Base-by-base conservation (phyloP, 2,113 vertebrate species). In the Microtus oregoni region DNA sequence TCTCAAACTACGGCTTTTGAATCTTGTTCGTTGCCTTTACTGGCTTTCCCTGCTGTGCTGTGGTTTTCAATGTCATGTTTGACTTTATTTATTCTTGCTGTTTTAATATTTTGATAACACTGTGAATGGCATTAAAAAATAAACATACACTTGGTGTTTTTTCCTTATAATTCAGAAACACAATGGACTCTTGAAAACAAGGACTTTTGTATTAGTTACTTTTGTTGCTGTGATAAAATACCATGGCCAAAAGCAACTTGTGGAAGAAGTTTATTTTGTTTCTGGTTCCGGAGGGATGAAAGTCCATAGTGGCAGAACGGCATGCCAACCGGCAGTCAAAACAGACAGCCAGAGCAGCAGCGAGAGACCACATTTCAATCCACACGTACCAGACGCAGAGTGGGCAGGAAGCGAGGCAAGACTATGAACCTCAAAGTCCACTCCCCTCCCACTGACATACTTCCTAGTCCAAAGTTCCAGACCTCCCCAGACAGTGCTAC, bases 21-120 rank as follows among this genome's bases (percentile, higher is more conserved):
- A 0, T 5, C 52, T 70, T 52, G 0, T 22, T 17, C 35, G 0
- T 22, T 22, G 5, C 20, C 10, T 75, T 30, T 20, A 20, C 15
- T 17, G 20, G 2, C 30, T 47, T 68, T 24, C 61, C 28, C 26
- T 38, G 17, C 5, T 26, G 6, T 28, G 15, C 17, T 28, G 35
- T 0, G 7, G 13, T 44, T 30, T 68, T 26, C 87, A 14, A 10
- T 9, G 41, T 24, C 67, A 22, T 10, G 61, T 90, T 11, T 63
- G 24, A 63, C 70, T 38, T 38, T 15, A 67, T 58, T 81, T 44
- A 52, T 52, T 35, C 22, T 6, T 52, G 9, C 58, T 75, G 58
- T 15, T 41, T 89, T 63, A 75, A 76, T 73, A 50, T 15, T 68
- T 73, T 70, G 12, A 89, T 20, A 85, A 67, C 41, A 35, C 38